These are phyloP conservation scores for Thecophora atra DNA, from an alignment of 2,888 invertebrate genomes.

Conservation along the genomic window DNA sequence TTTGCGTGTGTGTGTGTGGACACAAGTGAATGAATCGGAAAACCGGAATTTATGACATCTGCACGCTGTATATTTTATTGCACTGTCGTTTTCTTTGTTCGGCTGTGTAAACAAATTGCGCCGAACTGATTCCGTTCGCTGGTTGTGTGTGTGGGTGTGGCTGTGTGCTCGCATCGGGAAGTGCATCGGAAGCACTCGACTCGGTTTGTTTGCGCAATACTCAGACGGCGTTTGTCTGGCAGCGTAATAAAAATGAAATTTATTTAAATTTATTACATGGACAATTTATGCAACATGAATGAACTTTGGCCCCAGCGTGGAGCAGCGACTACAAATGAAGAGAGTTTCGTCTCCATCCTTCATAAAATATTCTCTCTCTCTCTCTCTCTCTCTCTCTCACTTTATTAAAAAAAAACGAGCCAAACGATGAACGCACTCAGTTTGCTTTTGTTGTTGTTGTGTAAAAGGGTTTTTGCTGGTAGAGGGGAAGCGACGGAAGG, in stretches of 20 bases:
- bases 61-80: neutral
- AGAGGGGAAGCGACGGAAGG: no score
- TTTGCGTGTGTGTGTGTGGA: neutral
- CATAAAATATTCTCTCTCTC: neutral
- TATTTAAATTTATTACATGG: neutral
- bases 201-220: neutral
- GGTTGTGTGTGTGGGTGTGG: constrained; percentile 10
- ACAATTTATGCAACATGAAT: constrained; percentile 10
- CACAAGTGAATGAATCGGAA: neutral
- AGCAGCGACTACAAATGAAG: neutral
- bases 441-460: no score
- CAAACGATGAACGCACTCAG: no score
- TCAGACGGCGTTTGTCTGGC: neutral
- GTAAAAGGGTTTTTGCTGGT: no score
- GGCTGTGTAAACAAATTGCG: constrained; percentile 1
- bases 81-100: neutral
- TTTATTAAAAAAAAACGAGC: no score
- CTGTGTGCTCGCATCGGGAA: neutral
- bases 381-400: neutral
- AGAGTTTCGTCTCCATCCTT: constrained; percentile 2
- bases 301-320: neutral
- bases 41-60: constrained; percentile 3
- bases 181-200: constrained; percentile 1
- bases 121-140: neutral
- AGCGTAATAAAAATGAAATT: constrained; percentile 1